phyloP scores from a whole-genome alignment of 2,113 vertebrate species.

The Tragelaphus scriptus region DNA sequence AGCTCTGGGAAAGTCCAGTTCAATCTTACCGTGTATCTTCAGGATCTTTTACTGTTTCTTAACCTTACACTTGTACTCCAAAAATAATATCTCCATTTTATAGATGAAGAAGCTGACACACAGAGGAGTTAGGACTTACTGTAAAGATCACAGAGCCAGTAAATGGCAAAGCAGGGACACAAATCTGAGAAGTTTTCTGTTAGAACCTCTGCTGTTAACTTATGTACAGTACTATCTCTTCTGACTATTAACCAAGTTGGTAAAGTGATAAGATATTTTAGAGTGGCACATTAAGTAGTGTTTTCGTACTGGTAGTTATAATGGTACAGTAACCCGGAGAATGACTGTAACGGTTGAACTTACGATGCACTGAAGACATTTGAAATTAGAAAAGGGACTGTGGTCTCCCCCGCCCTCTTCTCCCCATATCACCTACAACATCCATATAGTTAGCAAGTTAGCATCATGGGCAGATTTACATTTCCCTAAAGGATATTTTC shows the following conservation, averaged over 20 bases:
- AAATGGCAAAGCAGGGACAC: neutral
- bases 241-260: neutral
- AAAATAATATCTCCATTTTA: neutral
- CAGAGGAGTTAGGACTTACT: neutral
- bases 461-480: neutral
- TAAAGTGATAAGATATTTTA: constrained; percentile 19
- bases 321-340: neutral
- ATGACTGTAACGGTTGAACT: neutral
- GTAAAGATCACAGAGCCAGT: neutral
- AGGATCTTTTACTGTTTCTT: neutral
- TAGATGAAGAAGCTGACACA: neutral
- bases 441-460: neutral
- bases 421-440: neutral
- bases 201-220: neutral
- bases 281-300: neutral
- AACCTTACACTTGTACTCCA: neutral
- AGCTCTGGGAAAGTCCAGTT: neutral
- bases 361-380: neutral
- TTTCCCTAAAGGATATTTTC: neutral
- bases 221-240: neutral
- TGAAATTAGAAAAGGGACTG: constrained; percentile 5
- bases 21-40: neutral
- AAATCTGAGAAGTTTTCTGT: neutral
- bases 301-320: neutral
- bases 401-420: accelerated